Conservation (phyloP, 2,888 invertebrate genomes). For the Apamea epomidion region DNA sequence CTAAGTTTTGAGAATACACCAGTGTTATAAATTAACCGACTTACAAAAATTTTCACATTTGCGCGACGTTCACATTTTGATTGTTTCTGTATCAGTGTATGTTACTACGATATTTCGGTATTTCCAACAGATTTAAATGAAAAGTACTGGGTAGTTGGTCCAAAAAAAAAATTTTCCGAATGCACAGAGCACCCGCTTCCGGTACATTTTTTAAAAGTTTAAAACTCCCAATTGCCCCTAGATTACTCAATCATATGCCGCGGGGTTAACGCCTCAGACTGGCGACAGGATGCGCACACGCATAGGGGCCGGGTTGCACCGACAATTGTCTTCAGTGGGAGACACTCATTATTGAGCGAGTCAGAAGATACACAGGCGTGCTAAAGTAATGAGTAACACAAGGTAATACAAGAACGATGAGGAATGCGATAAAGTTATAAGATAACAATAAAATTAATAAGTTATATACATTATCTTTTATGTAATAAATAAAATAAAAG, state of each 20-base stretch:
- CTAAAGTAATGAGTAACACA: constrained; percentile 13
- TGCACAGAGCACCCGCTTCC: background rate
- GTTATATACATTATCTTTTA: background rate
- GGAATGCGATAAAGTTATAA: background rate
- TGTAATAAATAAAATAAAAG: background rate
- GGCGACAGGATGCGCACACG: constrained; percentile 49
- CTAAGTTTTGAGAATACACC: no score
- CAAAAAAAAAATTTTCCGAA: background rate
- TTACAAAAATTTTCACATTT: no score
- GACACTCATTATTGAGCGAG: constrained; percentile 9
- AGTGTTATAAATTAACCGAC: background rate
- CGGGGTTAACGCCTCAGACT: constrained; percentile 20
- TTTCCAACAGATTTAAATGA: background rate
- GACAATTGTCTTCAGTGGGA: constrained; percentile 8
- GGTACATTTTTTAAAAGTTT: background rate
- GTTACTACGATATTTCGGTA: background rate
- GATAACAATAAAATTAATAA: background rate
- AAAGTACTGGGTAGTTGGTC: background rate
- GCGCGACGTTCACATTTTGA: background rate
- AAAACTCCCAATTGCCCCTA: background rate
- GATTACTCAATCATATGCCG: constrained; percentile 1
- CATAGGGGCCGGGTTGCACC: constrained; percentile 37
- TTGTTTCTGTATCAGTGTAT: background rate
- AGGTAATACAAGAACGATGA: background rate
- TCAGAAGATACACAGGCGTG: background rate